Evolutionary conservation across 2,888 invertebrate species (phyloP).

Genomic region (Azorinus chamasolen): DNA sequence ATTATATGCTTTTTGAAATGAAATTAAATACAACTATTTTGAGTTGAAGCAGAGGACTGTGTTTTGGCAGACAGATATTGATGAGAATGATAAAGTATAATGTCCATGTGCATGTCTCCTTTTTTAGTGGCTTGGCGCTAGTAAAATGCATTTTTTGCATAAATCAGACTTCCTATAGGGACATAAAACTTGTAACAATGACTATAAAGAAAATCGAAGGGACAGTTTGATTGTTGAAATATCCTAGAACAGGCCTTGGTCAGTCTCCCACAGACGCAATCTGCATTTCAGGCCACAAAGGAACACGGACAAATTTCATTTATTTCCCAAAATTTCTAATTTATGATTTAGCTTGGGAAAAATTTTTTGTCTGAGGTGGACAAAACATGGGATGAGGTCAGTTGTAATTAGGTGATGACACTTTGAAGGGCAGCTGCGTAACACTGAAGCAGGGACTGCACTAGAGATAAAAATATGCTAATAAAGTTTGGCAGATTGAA

Average conservation of each 20-base stretch:
- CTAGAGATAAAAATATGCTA: too few relatives aligned
- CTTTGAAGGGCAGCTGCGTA: conserved; percentile 38
- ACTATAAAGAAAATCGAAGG: conserved; percentile 45
- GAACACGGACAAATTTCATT: conserved; percentile 20
- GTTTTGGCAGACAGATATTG: too few relatives aligned
- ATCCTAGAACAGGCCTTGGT: neutral
- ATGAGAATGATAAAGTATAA: too few relatives aligned
- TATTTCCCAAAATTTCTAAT: conserved; percentile 8
- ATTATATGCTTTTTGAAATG: too few relatives aligned
- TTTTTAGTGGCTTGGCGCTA: conserved; percentile 24
- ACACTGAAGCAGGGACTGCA: conserved; percentile 9
- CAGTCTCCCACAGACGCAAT: conserved; percentile 18
- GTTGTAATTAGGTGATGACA: conserved; percentile 26
- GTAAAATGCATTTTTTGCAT: conserved; percentile 53
- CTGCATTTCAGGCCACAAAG: conserved; percentile 39
- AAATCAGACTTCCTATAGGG: too few relatives aligned
- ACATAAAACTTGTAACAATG: conserved; percentile 39
- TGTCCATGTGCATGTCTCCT: conserved; percentile 1
- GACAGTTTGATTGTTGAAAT: conserved; percentile 48
- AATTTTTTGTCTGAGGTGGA: neutral
- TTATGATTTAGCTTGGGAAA: too few relatives aligned
- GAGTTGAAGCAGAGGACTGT: too few relatives aligned
- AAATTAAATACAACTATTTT: too few relatives aligned
- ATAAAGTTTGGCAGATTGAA: too few relatives aligned
- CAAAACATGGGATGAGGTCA: too few relatives aligned